These are phyloP conservation scores for Aptenodytes forsteri DNA, from an alignment of 2,113 vertebrate genomes.

Conservation along the genomic window DNA sequence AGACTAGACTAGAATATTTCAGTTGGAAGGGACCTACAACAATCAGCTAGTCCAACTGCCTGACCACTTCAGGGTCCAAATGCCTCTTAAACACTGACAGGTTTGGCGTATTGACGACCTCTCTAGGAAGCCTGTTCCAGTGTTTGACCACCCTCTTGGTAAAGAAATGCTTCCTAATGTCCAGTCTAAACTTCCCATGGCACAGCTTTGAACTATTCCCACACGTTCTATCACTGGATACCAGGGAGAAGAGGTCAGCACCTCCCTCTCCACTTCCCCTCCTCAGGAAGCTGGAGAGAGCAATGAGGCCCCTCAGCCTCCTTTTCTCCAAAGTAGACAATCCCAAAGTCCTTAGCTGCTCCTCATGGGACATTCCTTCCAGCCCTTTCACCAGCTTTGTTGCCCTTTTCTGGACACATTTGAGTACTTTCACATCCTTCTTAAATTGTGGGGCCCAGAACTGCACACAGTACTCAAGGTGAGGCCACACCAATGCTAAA, in stretches of 20 bases:
- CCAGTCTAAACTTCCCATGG: not conserved
- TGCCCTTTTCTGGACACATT: not conserved
- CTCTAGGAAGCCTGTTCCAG: not conserved
- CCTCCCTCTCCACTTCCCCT: not conserved
- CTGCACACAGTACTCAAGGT: not conserved
- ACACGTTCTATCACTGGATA: accelerated
- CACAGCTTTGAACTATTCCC: not conserved
- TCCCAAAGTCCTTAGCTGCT: accelerated
- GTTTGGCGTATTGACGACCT: accelerated
- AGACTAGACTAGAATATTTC: not conserved
- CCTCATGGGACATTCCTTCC: not conserved
- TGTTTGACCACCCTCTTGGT: not conserved
- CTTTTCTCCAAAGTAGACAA: not conserved
- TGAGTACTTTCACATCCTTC: not conserved
- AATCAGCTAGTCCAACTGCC: not conserved
- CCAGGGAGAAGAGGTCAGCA: not conserved
- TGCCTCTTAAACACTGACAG: not conserved
- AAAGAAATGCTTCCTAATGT: not conserved
- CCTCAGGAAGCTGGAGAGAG: not conserved
- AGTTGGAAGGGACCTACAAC: not conserved
- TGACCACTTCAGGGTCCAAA: not conserved
- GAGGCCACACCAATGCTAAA: not conserved
- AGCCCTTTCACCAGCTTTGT: not conserved
- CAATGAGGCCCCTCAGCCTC: not conserved
- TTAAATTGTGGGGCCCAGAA: not conserved